Evolutionary conservation across 2,888 invertebrate species (phyloP), one percentile per base, ranked within the genome.

Genomic region (Pristionchus entomophagus): DNA sequence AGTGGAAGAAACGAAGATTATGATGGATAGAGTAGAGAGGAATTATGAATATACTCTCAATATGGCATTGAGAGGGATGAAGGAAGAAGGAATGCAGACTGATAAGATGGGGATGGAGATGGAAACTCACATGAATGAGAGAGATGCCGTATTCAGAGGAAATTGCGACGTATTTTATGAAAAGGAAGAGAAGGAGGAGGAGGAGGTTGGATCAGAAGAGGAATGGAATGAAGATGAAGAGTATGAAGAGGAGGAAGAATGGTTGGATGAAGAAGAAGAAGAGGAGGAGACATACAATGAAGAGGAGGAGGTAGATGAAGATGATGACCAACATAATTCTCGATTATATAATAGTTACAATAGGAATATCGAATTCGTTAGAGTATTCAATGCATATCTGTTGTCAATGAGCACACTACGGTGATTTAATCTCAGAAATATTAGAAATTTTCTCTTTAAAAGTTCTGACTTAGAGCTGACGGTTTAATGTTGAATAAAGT

Each of bases 181-280:
- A n/a, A n/a, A n/a, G 26, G 81, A 49, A n/a, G 80, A 45, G 80
- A 32, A 35, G 26, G 32, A 59, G 19, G 62, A 41, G 41, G 53
- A 77, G 22, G 62, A n/a, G n/a, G n/a, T n/a, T n/a, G n/a, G n/a
- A n/a, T n/a, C n/a, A n/a, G n/a, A n/a, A n/a, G n/a, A n/a, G n/a
- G n/a, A n/a, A n/a, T n/a, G n/a, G n/a, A n/a, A 86, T 14, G 56
- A 53, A 22, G 86, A 88, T n/a, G 35, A 29, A 1, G 86, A 86
- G 12, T 49, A 49, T 81, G n/a, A n/a, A n/a, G 86, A 87, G 29
- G 82, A 83, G 29, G 85, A 87, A 86, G 53, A 88, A 87, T 32
- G 17, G 51, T 17, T 5, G 51, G 22, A 22, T 3, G 10, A 51
- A 51, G 51, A 51, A 51, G 17, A 51, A 6, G 51, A 49, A 14